These are phyloP conservation scores for Stichopus chloronotus DNA, from an alignment of 35 echinoderm and acorn worm genomes.

Conservation along the genomic window DNA sequence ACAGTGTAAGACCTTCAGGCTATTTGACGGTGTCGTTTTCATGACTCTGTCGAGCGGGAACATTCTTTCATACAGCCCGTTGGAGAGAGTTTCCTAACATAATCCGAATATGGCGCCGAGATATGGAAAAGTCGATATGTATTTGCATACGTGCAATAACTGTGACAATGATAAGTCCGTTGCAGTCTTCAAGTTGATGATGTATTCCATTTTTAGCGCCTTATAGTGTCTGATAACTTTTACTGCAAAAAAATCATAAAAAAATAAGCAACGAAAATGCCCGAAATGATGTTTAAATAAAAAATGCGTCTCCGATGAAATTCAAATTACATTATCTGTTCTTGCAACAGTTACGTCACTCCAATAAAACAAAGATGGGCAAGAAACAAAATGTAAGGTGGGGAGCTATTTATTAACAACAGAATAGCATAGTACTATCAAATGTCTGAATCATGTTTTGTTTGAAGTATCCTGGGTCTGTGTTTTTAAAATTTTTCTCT, in stretches of 20 bases:
- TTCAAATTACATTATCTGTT: no score
- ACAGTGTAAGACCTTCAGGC: not conserved
- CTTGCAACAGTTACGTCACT: no score
- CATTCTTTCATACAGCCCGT: not conserved
- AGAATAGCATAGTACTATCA: no score
- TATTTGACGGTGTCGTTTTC: not conserved
- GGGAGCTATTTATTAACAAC: no score
- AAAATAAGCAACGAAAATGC: no score
- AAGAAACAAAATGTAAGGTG: no score
- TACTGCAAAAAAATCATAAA: not conserved
- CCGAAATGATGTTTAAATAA: not conserved
- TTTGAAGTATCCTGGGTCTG: no score
- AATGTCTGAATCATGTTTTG: no score
- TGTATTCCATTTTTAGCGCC: no score
- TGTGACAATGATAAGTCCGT: not conserved
- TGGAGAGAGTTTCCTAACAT: not conserved
- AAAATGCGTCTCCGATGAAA: not conserved
- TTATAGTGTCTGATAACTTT: not conserved
- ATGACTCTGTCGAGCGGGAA: not conserved
- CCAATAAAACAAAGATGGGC: no score
- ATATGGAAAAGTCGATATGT: slow-evolving; percentile 18
- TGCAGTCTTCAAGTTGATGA: no score
- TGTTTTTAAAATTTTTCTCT: no score
- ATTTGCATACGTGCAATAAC: slow-evolving; percentile 20
- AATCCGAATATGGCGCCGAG: slow-evolving; percentile 17